These are phyloP conservation scores for Spicauda simplicius DNA, from an alignment of 2,888 invertebrate species.

Conservation along the genomic window DNA sequence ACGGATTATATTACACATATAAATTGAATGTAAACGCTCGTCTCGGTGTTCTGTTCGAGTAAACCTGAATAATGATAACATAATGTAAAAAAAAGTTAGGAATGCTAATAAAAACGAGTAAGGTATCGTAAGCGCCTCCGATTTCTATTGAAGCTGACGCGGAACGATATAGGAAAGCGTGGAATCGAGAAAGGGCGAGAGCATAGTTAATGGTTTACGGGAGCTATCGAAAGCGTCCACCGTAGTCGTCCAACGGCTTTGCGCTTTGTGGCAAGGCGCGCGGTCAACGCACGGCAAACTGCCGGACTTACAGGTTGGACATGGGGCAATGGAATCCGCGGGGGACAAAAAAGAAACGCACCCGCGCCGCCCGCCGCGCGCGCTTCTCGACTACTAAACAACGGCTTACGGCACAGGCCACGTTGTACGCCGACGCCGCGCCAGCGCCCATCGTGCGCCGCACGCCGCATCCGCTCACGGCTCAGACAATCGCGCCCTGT, in stretches of 20 bases:
- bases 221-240: conserved; percentile 67
- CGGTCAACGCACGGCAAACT: conserved; percentile 83
- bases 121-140: conserved; percentile 26
- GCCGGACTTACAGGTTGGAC: conserved; percentile 83
- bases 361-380: conserved; percentile 62
- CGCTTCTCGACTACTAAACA: conserved; percentile 68
- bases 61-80: not conserved
- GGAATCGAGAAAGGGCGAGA: conserved; percentile 39
- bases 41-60: not conserved
- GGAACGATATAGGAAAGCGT: conserved; percentile 27
- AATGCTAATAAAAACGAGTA: conserved; percentile 33
- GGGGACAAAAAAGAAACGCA: conserved; percentile 77
- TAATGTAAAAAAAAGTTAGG: conserved; percentile 21
- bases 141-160: conserved; percentile 25
- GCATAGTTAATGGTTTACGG: conserved; percentile 46
- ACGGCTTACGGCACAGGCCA: conserved; percentile 23
- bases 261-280: conserved; percentile 67
- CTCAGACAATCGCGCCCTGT: conserved; percentile 8
- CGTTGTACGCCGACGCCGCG: conserved; percentile 28
- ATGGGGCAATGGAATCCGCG: conserved; percentile 81
- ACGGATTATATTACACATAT: not conserved
- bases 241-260: conserved; percentile 72
- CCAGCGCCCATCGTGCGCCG: conserved; percentile 3
- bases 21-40: not conserved
- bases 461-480: conserved; percentile 11